phyloP scores from a whole-genome alignment of 2,888 invertebrate species.

The Catocala sponsa region DNA sequence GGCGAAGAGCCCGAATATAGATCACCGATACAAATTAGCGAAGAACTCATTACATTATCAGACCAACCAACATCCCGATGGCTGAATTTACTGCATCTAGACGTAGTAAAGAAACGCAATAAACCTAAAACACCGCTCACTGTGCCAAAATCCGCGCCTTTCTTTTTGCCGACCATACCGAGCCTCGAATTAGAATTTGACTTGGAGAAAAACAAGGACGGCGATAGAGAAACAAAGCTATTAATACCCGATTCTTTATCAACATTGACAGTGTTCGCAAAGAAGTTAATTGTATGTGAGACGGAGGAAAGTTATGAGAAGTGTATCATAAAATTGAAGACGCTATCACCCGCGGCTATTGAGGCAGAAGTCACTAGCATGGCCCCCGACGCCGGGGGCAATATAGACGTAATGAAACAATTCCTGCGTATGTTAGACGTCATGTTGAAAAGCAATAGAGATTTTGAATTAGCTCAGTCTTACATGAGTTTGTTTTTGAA shows the following conservation, averaged over 20 bases:
- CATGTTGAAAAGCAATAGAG: slow-evolving; percentile 91
- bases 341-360: slow-evolving; percentile 93
- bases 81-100: slow-evolving; percentile 96
- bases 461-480: slow-evolving; percentile 97
- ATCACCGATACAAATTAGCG: slow-evolving; percentile 92
- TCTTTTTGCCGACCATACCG: slow-evolving; percentile 97
- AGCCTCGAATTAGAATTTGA: slow-evolving; percentile 95
- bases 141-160: slow-evolving; percentile 96
- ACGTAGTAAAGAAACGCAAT: slow-evolving; percentile 95
- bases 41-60: slow-evolving; percentile 95
- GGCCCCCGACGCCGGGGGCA: slow-evolving; percentile 92
- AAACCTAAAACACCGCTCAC: slow-evolving; percentile 96
- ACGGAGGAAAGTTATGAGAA: slow-evolving; percentile 83
- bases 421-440: slow-evolving; percentile 92
- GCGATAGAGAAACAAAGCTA: slow-evolving; percentile 82
- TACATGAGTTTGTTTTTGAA: slow-evolving; percentile 96
- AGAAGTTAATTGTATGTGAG: slow-evolving; percentile 86
- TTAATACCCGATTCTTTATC: slow-evolving; percentile 88
- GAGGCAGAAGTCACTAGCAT: slow-evolving; percentile 96
- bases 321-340: slow-evolving; percentile 89
- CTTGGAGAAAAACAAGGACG: slow-evolving; percentile 81
- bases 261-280: slow-evolving; percentile 91
- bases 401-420: slow-evolving; percentile 90
- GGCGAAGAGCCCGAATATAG: slow-evolving; percentile 89
- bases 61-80: slow-evolving; percentile 95